Percentiles rank a stretch among this genome's conserved stretches.
Conservation (phyloP, 2,888 invertebrate species). For the Tiphia femorata region DNA sequence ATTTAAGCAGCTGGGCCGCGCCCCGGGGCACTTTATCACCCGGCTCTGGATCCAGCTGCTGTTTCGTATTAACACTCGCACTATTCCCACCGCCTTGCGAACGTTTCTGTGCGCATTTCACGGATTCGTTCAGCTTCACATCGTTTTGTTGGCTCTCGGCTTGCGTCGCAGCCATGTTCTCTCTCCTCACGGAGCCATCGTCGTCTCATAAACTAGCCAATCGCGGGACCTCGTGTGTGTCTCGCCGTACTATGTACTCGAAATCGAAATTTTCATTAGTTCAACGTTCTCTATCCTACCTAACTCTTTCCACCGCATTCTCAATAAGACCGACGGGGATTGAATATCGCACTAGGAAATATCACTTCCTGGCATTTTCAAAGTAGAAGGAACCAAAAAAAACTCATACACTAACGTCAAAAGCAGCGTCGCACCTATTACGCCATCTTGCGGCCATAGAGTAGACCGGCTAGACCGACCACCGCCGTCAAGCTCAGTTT, state of each 20-base stretch:
- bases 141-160: slow-evolving; percentile 86
- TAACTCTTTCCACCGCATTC: slow-evolving; percentile 55
- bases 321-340: slow-evolving; percentile 39
- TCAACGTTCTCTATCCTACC: slow-evolving; percentile 40
- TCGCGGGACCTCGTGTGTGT: slow-evolving; percentile 56
- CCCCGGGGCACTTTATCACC: slow-evolving; percentile 60
- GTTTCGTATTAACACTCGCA: slow-evolving; percentile 63
- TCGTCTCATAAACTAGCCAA: slow-evolving; percentile 60
- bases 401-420: slow-evolving; percentile 57
- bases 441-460: slow-evolving; percentile 54
- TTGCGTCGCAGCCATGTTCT: slow-evolving; percentile 88
- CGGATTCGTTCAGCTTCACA: slow-evolving; percentile 66
- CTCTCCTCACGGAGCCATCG: slow-evolving; percentile 62
- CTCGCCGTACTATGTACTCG: slow-evolving; percentile 46
- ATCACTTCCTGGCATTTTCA: slow-evolving; percentile 48
- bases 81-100: slow-evolving; percentile 68
- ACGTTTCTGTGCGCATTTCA: slow-evolving; percentile 71
- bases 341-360: slow-evolving; percentile 35
- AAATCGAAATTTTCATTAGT: slow-evolving; percentile 41
- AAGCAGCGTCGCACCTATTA: slow-evolving; percentile 59
- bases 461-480: slow-evolving; percentile 6
- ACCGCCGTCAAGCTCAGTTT: too few relatives aligned
- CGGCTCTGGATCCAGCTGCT: slow-evolving; percentile 59
- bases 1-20: slow-evolving; percentile 74
- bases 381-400: slow-evolving; percentile 45